Percentiles rank a stretch among this genome's conserved stretches.
These are phyloP conservation scores for Meteorus colon DNA, from an alignment of 2,888 invertebrate species.

Conservation along the genomic window DNA sequence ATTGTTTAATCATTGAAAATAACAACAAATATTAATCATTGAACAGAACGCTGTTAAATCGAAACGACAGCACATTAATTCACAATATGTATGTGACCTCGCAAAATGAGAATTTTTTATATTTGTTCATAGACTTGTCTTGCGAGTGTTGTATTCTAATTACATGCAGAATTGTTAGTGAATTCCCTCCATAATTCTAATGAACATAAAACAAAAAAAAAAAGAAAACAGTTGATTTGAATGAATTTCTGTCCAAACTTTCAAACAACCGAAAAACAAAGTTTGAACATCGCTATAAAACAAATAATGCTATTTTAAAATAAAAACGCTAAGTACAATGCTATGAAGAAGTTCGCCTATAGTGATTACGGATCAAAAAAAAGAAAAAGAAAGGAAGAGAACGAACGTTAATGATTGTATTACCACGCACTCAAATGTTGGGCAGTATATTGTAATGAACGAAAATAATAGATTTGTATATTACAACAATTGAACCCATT, in stretches of 20 bases:
- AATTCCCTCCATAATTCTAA: constrained; percentile 72
- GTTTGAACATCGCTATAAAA: constrained; percentile 60
- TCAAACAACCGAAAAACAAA: constrained; percentile 27
- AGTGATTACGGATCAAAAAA: constrained; percentile 47
- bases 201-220: constrained; percentile 56
- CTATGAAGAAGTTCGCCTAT: constrained; percentile 67
- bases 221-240: constrained; percentile 59
- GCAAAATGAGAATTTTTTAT: constrained; percentile 63
- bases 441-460: constrained; percentile 41
- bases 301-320: constrained; percentile 71
- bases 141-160: constrained; percentile 62
- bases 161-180: constrained; percentile 67
- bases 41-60: constrained; percentile 18
- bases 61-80: constrained; percentile 10
- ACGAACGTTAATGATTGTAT: constrained; percentile 55
- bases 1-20: constrained; percentile 35
- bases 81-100: constrained; percentile 46
- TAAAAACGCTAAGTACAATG: constrained; percentile 71
- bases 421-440: constrained; percentile 41
- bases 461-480: constrained; percentile 67
- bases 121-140: constrained; percentile 69
- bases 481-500: constrained; percentile 65
- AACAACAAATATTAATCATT: background rate
- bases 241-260: constrained; percentile 71
- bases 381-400: background rate